These are phyloP conservation scores for Peromyscus leucopus DNA, from an alignment of 2,113 vertebrate genomes.

Conservation along the genomic window DNA sequence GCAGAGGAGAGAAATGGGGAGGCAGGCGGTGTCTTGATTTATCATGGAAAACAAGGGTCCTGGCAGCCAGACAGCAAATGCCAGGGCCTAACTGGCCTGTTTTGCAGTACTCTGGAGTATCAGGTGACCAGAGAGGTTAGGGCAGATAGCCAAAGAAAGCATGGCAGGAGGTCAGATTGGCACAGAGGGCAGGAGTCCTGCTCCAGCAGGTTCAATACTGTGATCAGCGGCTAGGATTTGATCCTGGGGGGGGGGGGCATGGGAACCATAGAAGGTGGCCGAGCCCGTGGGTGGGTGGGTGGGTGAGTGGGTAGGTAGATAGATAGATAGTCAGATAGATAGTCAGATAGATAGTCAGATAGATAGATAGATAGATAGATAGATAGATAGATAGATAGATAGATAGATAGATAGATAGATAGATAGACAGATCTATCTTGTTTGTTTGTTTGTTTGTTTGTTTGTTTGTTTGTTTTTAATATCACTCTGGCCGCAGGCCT, in stretches of 20 bases:
- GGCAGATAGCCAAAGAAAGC: neutral
- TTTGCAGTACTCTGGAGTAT: accelerated
- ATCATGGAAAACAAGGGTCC: neutral
- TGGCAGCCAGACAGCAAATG: neutral
- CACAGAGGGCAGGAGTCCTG: neutral
- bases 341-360: too few species aligned
- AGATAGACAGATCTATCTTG: neutral
- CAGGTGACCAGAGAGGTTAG: neutral
- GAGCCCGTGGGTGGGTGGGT: neutral
- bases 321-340: too few species aligned
- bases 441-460: neutral
- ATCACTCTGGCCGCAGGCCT: neutral
- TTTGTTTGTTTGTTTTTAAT: neutral
- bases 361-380: too few species aligned
- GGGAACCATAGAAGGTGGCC: neutral
- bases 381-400: too few species aligned
- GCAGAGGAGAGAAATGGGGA: neutral
- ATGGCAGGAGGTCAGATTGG: neutral
- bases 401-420: too few species aligned
- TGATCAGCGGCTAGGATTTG: neutral
- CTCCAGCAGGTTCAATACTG: neutral
- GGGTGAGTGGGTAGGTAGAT: too few species aligned
- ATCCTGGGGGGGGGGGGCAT: neutral
- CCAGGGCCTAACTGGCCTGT: neutral
- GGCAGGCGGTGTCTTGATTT: neutral